These are phyloP conservation scores for Mactra quadrangularis DNA, from an alignment of 1,140 invertebrate genomes.

Conservation along the genomic window DNA sequence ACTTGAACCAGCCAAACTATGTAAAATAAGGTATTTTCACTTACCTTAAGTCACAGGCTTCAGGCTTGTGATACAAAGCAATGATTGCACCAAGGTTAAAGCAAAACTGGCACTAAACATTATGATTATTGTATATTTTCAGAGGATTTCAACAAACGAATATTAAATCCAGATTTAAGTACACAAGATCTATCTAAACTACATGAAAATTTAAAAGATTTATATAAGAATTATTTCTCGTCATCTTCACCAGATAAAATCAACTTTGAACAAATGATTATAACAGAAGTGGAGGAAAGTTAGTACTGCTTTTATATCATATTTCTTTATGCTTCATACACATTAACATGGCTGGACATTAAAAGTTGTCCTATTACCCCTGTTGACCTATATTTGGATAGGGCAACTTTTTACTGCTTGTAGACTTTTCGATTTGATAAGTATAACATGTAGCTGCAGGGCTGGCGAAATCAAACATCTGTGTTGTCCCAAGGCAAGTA, in stretches of 20 bases:
- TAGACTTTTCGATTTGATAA: constrained; percentile 1
- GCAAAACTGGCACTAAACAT: too few relatives aligned
- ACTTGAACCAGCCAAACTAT: too few relatives aligned
- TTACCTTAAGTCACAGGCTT: too few relatives aligned
- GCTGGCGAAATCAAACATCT: too few relatives aligned
- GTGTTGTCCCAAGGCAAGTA: too few relatives aligned
- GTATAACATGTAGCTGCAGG: too few relatives aligned
- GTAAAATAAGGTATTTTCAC: too few relatives aligned
- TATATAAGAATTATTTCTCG: constrained; percentile 89
- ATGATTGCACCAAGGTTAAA: too few relatives aligned
- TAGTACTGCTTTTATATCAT: too few relatives aligned
- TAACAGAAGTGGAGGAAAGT: constrained; percentile 87
- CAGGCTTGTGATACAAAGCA: too few relatives aligned
- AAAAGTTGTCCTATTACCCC: neutral
- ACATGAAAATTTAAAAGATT: constrained; percentile 88
- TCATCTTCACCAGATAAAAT: constrained; percentile 88
- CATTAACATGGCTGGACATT: neutral
- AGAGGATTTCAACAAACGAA: constrained; percentile 92
- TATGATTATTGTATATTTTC: too few relatives aligned
- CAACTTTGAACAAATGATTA: constrained; percentile 87
- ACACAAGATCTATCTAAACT: constrained; percentile 87
- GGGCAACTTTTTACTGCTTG: neutral
- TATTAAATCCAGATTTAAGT: constrained; percentile 91
- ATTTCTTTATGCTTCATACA: neutral
- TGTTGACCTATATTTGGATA: too few relatives aligned